Conservation (phyloP, 2,888 invertebrate species). For the Phyllotreta striolata region DNA sequence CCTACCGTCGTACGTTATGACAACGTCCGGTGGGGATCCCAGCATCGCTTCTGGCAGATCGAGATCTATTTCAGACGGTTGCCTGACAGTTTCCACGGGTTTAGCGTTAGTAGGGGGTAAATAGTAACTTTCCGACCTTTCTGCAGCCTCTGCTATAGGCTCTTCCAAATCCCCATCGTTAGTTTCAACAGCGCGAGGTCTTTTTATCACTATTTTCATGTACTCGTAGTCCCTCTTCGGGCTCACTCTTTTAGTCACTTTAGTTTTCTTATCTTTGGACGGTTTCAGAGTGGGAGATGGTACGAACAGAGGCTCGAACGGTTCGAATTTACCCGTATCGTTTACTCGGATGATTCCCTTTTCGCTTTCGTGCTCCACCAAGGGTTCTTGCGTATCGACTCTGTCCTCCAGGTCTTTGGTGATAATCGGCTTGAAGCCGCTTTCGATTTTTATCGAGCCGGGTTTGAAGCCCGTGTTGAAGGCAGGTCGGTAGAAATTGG, state of each 20-base stretch:
- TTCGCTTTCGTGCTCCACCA: constrained; percentile 63
- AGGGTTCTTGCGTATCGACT: constrained; percentile 58
- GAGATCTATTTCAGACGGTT: constrained; percentile 62
- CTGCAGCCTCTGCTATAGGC: constrained; percentile 72
- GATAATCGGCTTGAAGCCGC: constrained; percentile 84
- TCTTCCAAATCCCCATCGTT: constrained; percentile 57
- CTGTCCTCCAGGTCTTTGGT: constrained; percentile 65
- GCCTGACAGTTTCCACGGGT: constrained; percentile 45
- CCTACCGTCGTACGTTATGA: constrained; percentile 80
- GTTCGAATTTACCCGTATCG: constrained; percentile 61
- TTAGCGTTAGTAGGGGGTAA: constrained; percentile 69
- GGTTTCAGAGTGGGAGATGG: constrained; percentile 77
- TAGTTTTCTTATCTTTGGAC: constrained; percentile 55
- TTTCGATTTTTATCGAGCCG: constrained; percentile 81
- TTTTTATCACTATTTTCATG: constrained; percentile 46
- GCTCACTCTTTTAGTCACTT: constrained; percentile 52
- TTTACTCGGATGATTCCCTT: constrained; percentile 58
- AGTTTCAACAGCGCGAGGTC: constrained; percentile 34
- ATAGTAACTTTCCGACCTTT: constrained; percentile 76
- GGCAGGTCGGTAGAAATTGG: constrained; percentile 61
- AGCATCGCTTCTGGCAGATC: constrained; percentile 51
- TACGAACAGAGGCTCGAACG: constrained; percentile 82
- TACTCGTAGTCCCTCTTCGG: constrained; percentile 46
- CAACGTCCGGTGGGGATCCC: constrained; percentile 64
- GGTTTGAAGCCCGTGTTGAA: constrained; percentile 82